These are phyloP conservation scores for Myocastor coypus DNA, from an alignment of 2,113 vertebrate species.

Conservation along the genomic window DNA sequence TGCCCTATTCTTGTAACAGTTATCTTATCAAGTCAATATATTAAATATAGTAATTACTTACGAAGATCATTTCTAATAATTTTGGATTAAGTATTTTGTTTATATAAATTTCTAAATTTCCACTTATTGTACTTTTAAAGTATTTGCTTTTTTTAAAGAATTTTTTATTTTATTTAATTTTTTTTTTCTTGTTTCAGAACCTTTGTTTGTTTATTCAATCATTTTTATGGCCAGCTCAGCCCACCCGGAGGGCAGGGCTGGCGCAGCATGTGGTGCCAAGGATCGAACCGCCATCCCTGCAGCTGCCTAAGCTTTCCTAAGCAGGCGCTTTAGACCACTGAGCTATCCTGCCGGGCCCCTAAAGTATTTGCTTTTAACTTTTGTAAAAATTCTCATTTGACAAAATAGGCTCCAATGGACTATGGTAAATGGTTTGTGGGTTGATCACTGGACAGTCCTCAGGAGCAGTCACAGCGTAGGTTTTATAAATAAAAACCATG, in stretches of 20 bases:
- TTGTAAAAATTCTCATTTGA: background rate
- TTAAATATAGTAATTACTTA: background rate
- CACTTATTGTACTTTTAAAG: background rate
- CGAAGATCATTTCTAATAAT: slow-evolving; percentile 1
- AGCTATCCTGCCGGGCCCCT: too few relatives aligned
- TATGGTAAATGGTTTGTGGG: background rate
- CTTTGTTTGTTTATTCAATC: too few relatives aligned
- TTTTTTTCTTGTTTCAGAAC: too few relatives aligned
- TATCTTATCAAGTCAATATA: background rate
- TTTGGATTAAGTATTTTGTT: background rate
- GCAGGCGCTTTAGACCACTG: too few relatives aligned
- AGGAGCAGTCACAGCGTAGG: background rate
- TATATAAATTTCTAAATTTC: background rate
- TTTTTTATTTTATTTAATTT: too few relatives aligned
- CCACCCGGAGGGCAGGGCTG: too few relatives aligned
- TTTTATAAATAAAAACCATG: background rate
- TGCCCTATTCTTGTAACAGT: background rate
- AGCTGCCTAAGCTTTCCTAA: too few relatives aligned
- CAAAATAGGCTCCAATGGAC: background rate
- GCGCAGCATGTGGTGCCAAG: too few relatives aligned
- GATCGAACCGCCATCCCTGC: too few relatives aligned
- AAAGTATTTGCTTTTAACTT: background rate
- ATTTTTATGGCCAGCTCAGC: too few relatives aligned
- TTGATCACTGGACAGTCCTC: background rate
- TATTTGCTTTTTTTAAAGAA: too few relatives aligned